Conservation (phyloP, 2,113 vertebrate species). For the Gadus chalcogrammus region DNA sequence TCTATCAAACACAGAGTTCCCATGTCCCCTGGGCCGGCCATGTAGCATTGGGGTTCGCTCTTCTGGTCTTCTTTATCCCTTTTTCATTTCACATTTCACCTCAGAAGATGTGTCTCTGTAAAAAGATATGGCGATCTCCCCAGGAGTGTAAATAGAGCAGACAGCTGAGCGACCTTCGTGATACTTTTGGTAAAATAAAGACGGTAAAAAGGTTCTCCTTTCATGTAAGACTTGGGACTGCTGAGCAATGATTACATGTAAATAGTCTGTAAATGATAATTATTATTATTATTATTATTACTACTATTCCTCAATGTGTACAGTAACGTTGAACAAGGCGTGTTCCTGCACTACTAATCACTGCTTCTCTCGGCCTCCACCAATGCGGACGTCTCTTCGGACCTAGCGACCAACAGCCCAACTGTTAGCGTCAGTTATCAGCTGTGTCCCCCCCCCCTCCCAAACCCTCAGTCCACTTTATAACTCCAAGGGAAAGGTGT, state of each 20-base stretch:
- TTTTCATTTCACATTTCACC: constrained; percentile 32
- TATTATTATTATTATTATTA: constrained; percentile 45
- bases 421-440: constrained; percentile 65
- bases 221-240: constrained; percentile 46
- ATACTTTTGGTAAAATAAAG: constrained; percentile 11
- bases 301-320: constrained; percentile 69
- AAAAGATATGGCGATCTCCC: constrained; percentile 24
- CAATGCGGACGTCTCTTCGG: constrained; percentile 71
- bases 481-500: constrained; percentile 72
- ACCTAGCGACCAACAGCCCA: constrained; percentile 71
- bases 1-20: constrained; percentile 66
- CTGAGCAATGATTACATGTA: constrained; percentile 65
- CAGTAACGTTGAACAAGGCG: constrained; percentile 66
- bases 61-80: constrained; percentile 21
- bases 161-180: constrained; percentile 21
- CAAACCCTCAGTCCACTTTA: constrained; percentile 71
- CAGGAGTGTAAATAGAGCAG: constrained; percentile 46
- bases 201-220: constrained; percentile 21
- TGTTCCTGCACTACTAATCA: constrained; percentile 66
- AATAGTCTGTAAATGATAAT: constrained; percentile 77
- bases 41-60: constrained; percentile 26
- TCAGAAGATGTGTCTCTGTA: constrained; percentile 22
- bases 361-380: constrained; percentile 68
- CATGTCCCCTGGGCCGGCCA: constrained; percentile 14
- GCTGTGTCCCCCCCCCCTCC: constrained; percentile 62